Evolutionary conservation across 2,888 invertebrate species (phyloP).

Genomic region (Microdon myrmicae): DNA sequence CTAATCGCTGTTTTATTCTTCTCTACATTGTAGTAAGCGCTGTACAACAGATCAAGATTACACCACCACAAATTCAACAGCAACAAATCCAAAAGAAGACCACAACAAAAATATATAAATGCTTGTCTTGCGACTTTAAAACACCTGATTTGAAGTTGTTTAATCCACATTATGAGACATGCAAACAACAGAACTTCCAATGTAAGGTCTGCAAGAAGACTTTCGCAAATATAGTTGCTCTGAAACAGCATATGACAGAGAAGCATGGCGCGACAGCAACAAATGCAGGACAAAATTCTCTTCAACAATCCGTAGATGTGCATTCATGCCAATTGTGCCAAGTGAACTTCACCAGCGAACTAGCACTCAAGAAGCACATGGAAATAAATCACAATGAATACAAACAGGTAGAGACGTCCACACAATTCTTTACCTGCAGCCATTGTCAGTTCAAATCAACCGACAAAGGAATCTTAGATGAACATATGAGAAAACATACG

Average conservation of each 20-base stretch:
- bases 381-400: slow-evolving; percentile 64
- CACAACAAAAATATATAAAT: slow-evolving; percentile 66
- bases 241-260: slow-evolving; percentile 66
- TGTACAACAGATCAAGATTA: slow-evolving; percentile 59
- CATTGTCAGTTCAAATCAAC: slow-evolving; percentile 66
- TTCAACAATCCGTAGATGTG: slow-evolving; percentile 59
- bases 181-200: slow-evolving; percentile 66
- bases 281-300: slow-evolving; percentile 8
- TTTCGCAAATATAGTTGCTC: slow-evolving; percentile 63
- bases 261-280: slow-evolving; percentile 60
- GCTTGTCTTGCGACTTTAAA: slow-evolving; percentile 67
- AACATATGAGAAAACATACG: slow-evolving; percentile 65
- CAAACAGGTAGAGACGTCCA: slow-evolving; percentile 57
- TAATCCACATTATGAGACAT: slow-evolving; percentile 66
- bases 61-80: slow-evolving; percentile 54
- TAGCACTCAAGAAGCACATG: slow-evolving; percentile 65
- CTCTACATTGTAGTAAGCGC: slow-evolving; percentile 56
- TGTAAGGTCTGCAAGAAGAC: slow-evolving; percentile 66
- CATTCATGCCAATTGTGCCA: slow-evolving; percentile 63
- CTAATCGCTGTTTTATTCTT: too few relatives aligned
- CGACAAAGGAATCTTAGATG: slow-evolving; percentile 64
- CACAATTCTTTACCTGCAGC: slow-evolving; percentile 63
- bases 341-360: slow-evolving; percentile 64
- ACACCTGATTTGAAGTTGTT: slow-evolving; percentile 66
- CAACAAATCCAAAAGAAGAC: slow-evolving; percentile 57